A percentile compares a stretch with the other conserved stretches of the same genome.
phyloP scores from a whole-genome alignment of 2,113 vertebrate species.

The Calidris pugnax region DNA sequence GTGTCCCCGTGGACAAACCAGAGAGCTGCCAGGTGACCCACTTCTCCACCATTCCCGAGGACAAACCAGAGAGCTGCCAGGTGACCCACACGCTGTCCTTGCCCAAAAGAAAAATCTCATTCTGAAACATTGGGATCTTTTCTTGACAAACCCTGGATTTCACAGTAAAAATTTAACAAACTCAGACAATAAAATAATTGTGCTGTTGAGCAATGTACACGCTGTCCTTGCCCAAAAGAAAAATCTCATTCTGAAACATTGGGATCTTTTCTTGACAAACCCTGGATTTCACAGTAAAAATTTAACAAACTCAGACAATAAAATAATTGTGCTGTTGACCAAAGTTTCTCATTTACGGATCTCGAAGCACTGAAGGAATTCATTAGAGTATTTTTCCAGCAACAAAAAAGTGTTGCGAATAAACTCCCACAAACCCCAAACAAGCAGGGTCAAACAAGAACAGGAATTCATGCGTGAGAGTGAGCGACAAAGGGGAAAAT shows the following conservation, averaged over 20 bases:
- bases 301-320: not conserved
- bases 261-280: not conserved
- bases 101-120: not conserved
- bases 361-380: not conserved
- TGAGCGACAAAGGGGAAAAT: accelerated
- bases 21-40: not conserved
- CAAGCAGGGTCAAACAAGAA: not conserved
- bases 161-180: not conserved
- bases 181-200: not conserved
- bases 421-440: not conserved
- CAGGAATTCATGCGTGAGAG: not conserved
- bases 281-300: not conserved
- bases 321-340: not conserved
- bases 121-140: accelerated
- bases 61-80: not conserved
- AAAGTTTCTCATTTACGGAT: not conserved
- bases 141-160: not conserved
- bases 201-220: not conserved
- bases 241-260: accelerated
- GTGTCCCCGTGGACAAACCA: accelerated
- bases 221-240: not conserved
- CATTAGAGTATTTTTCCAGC: not conserved
- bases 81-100: not conserved
- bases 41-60: accelerated
- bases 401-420: not conserved